These are phyloP conservation scores for Euura lappo DNA, from an alignment of 1,140 invertebrate genomes.

Conservation along the genomic window DNA sequence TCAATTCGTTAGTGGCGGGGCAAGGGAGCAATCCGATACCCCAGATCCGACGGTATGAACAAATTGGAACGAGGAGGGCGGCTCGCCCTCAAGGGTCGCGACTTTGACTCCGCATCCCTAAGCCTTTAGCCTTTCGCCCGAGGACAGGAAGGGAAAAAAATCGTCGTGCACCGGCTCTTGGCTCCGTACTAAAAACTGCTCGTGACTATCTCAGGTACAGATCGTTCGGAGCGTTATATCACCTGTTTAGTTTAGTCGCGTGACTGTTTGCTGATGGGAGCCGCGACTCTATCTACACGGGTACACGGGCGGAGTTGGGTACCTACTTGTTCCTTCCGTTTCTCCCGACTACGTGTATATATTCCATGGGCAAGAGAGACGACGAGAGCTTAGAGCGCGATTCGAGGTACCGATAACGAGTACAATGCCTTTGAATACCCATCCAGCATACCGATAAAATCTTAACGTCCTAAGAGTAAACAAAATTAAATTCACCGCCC, in stretches of 20 bases:
- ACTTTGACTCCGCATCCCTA: too few species aligned
- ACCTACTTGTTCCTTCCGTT: slow-evolving; percentile 4
- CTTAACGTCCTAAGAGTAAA: slow-evolving; percentile 50
- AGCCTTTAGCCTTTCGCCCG: too few species aligned
- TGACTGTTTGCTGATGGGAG: slow-evolving; percentile 28
- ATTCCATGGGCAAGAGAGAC: not conserved
- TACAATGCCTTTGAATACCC: slow-evolving; percentile 51
- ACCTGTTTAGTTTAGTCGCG: not conserved
- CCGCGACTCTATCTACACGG: slow-evolving; percentile 30
- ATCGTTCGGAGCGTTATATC: not conserved
- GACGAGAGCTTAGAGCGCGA: slow-evolving; percentile 42
- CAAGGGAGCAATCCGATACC: slow-evolving; percentile 10
- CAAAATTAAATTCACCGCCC: slow-evolving; percentile 49
- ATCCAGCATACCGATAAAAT: slow-evolving; percentile 50
- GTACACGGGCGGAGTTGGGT: slow-evolving; percentile 23
- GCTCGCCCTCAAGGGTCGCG: too few species aligned
- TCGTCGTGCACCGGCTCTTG: not conserved
- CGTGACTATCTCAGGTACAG: not conserved
- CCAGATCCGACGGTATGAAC: not conserved
- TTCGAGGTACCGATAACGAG: slow-evolving; percentile 43
- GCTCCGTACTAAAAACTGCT: not conserved
- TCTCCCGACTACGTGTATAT: not conserved
- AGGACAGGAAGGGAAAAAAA: not conserved
- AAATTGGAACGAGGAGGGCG: not conserved
- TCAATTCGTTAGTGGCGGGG: slow-evolving; percentile 39